Evolutionary conservation across 2,797 vertebrate species (phyloP).

Genomic region (Simalia tracyae): DNA sequence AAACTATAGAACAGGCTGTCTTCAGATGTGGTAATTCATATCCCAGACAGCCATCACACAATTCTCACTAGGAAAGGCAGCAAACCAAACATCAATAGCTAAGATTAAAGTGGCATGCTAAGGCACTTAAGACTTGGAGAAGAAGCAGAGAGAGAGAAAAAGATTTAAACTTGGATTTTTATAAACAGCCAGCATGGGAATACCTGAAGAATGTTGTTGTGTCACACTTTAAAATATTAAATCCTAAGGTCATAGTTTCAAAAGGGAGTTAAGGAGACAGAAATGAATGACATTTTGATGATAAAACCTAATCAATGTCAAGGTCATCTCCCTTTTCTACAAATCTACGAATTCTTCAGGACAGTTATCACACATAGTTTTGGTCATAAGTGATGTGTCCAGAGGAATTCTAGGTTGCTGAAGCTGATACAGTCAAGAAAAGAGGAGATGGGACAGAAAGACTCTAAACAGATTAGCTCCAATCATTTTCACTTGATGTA

Average conservation of each 20-base stretch:
- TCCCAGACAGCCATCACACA: background rate
- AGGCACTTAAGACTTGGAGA: background rate
- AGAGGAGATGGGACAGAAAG: background rate
- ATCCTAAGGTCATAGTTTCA: background rate
- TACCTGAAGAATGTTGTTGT: background rate
- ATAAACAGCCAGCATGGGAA: background rate
- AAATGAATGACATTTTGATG: background rate
- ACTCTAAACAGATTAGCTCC: background rate
- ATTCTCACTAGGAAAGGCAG: background rate
- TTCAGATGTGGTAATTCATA: background rate
- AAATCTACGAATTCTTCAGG: background rate
- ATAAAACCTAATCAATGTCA: background rate
- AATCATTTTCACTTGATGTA: background rate
- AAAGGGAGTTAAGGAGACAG: background rate
- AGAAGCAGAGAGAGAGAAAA: background rate
- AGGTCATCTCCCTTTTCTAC: background rate
- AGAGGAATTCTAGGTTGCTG: background rate
- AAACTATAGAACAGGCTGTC: background rate
- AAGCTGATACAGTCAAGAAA: background rate
- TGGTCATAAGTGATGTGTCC: background rate
- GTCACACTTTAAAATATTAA: background rate
- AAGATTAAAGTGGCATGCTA: background rate
- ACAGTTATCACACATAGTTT: background rate
- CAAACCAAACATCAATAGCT: background rate
- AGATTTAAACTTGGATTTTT: background rate